phyloP scores from a whole-genome alignment of 2,888 invertebrate genomes.

The Limnephilus rhombicus region DNA sequence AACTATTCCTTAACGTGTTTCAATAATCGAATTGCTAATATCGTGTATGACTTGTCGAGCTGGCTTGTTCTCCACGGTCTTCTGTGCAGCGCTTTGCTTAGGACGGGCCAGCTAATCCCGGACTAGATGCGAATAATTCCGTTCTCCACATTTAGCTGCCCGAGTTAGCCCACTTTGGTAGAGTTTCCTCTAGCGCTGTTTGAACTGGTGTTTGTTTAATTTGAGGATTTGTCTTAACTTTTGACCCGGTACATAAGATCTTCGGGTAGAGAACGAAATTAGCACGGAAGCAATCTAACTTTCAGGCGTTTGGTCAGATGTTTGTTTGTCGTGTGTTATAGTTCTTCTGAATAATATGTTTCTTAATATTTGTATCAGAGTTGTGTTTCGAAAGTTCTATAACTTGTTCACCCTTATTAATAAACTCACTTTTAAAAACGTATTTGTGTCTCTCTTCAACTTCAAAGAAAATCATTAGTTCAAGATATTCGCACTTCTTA shows the following conservation, averaged over 20 bases:
- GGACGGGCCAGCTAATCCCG: conserved; percentile 53
- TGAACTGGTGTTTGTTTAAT: conserved; percentile 46
- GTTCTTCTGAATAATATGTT: background rate
- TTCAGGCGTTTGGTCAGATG: background rate
- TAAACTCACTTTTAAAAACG: no score
- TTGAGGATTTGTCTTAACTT: conserved; percentile 50
- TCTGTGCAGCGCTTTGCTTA: conserved; percentile 46
- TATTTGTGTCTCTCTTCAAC: no score
- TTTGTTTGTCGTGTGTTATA: background rate
- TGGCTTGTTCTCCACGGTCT: no score
- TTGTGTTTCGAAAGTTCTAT: background rate
- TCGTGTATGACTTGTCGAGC: no score
- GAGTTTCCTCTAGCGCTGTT: background rate
- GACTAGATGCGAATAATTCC: conserved; percentile 53
- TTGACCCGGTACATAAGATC: conserved; percentile 18
- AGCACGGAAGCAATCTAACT: background rate
- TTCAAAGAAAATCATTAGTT: no score
- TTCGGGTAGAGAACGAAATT: background rate
- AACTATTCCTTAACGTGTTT: no score
- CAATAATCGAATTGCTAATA: no score
- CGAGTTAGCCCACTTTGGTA: conserved; percentile 14
- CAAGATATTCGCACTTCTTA: no score
- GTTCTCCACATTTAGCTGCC: conserved; percentile 24
- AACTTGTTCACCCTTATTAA: background rate
- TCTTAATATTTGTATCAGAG: background rate